Evolutionary conservation across 2,113 vertebrate genomes (phyloP).

Genomic region (Cathartes aura): DNA sequence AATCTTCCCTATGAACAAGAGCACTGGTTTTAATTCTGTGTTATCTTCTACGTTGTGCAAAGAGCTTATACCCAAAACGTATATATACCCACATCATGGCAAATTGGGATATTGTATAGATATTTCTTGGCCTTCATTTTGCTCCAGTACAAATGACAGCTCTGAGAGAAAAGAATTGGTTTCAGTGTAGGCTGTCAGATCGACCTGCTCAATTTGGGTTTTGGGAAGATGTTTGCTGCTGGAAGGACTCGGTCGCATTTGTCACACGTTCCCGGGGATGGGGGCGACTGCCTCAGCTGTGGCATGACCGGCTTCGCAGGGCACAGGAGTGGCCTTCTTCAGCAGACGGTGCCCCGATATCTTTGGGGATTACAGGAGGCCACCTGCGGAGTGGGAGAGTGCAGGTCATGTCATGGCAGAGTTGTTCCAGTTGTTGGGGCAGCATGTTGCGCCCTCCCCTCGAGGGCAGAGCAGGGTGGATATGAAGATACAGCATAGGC

Average conservation of each 20-base stretch:
- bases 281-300: fast-evolving
- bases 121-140: not conserved
- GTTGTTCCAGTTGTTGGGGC: not conserved
- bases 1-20: not conserved
- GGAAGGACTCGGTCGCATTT: fast-evolving
- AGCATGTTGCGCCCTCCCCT: not conserved
- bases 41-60: fast-evolving
- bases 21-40: not conserved
- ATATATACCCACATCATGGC: not conserved
- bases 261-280: fast-evolving
- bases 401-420: not conserved
- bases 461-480: not conserved
- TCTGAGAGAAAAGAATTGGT: not conserved
- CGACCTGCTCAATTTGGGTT: not conserved
- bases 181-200: not conserved
- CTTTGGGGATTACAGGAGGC: not conserved
- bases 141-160: not conserved
- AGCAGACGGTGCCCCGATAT: not conserved
- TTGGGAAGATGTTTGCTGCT: not conserved
- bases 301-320: fast-evolving
- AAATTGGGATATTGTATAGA: not conserved
- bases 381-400: not conserved
- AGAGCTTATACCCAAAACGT: not conserved
- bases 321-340: not conserved
- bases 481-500: not conserved